Percentiles rank a stretch among this genome's conserved stretches.
Conservation (phyloP, 2,888 invertebrate species). For the Campoplex nolae region DNA sequence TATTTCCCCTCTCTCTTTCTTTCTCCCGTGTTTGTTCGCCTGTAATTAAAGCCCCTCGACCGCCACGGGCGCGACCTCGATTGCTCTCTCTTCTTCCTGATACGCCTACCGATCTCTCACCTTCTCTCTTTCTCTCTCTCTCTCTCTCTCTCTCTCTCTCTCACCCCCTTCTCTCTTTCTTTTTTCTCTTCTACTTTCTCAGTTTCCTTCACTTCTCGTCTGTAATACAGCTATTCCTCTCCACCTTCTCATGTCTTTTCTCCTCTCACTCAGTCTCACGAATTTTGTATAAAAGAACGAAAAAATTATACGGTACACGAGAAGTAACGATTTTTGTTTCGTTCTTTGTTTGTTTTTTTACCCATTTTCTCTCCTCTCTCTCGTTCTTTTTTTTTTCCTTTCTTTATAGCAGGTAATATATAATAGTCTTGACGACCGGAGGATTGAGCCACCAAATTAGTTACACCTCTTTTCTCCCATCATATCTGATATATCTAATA, state of each 20-base stretch:
- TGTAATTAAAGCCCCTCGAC: slow-evolving; percentile 77
- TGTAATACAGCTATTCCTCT: slow-evolving; percentile 20
- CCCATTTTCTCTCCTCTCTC: slow-evolving; percentile 14
- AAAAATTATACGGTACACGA: neutral
- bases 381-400: neutral
- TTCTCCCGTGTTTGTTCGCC: slow-evolving; percentile 71
- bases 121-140: slow-evolving; percentile 50
- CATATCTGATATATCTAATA: slow-evolving; percentile 58
- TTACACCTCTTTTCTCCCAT: slow-evolving; percentile 65
- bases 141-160: slow-evolving; percentile 5
- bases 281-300: neutral
- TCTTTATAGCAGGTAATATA: neutral
- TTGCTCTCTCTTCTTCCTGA: slow-evolving; percentile 71
- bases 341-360: slow-evolving; percentile 25
- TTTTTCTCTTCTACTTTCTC: slow-evolving; percentile 24
- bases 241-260: slow-evolving; percentile 6
- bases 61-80: slow-evolving; percentile 73
- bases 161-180: slow-evolving; percentile 54
- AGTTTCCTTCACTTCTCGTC: slow-evolving; percentile 32
- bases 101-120: slow-evolving; percentile 69
- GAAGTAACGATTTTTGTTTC: slow-evolving; percentile 19
- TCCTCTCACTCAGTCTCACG: slow-evolving; percentile 29
- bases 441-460: slow-evolving; percentile 62
- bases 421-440: slow-evolving; percentile 53
- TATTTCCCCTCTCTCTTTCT: slow-evolving; percentile 45